Percentiles rank a stretch among this genome's conserved stretches.
phyloP scores from a whole-genome alignment of 2,113 vertebrate species.

The Scytalopus superciliaris region DNA sequence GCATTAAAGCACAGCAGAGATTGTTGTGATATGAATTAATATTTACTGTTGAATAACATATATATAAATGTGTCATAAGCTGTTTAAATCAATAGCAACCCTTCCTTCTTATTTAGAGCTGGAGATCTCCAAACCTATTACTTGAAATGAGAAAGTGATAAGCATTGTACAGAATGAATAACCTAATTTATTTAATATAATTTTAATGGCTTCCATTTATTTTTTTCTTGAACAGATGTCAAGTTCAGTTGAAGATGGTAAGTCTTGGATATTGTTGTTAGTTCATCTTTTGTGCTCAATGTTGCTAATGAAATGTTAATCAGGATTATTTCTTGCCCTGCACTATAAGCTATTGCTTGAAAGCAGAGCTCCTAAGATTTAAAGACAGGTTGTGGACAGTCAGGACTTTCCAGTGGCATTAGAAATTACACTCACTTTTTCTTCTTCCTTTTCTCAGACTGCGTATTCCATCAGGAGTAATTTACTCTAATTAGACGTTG shows the following conservation, averaged over 20 bases:
- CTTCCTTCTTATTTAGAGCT: slow-evolving; percentile 19
- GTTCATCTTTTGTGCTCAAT: slow-evolving; percentile 58
- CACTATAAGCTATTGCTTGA: slow-evolving; percentile 61
- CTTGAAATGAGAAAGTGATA: slow-evolving; percentile 58
- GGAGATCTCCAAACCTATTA: neutral
- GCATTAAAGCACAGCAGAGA: neutral
- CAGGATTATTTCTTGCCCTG: slow-evolving; percentile 55
- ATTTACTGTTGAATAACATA: slow-evolving; percentile 15
- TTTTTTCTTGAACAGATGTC: slow-evolving; percentile 33
- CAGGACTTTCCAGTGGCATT: slow-evolving; percentile 52
- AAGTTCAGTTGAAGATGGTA: slow-evolving; percentile 48
- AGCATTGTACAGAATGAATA: slow-evolving; percentile 39
- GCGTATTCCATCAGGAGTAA: slow-evolving; percentile 71
- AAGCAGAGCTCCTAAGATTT: slow-evolving; percentile 60
- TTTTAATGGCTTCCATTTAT: slow-evolving; percentile 64
- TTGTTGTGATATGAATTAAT: slow-evolving; percentile 25
- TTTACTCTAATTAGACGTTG: slow-evolving; percentile 72
- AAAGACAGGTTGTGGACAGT: slow-evolving; percentile 63
- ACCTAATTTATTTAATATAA: slow-evolving; percentile 56
- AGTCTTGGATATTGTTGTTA: slow-evolving; percentile 51
- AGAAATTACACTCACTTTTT: slow-evolving; percentile 69
- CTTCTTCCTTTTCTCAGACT: slow-evolving; percentile 54
- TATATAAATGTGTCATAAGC: slow-evolving; percentile 15
- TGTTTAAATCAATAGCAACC: slow-evolving; percentile 21
- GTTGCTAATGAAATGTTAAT: slow-evolving; percentile 69